A percentile compares a stretch with the other conserved stretches of the same genome.
These are phyloP conservation scores for Pelusios castaneus DNA, from an alignment of 2,113 vertebrate species.

Conservation along the genomic window DNA sequence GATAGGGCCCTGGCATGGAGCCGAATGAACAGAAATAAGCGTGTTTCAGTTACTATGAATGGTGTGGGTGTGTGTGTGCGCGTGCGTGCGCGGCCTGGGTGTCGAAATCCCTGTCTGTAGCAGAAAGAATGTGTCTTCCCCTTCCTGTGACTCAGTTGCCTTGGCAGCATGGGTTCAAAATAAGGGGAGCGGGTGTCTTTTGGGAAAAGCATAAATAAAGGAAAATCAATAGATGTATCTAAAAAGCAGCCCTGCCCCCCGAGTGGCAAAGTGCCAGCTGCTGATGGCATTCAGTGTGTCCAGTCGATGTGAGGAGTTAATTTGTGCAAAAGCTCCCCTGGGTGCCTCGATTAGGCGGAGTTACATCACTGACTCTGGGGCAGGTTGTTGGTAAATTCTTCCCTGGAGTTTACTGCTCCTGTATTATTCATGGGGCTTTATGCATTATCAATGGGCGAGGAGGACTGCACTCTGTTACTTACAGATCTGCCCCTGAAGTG, in stretches of 20 bases:
- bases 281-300: constrained; percentile 6
- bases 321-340: constrained; percentile 57
- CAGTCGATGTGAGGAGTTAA: constrained; percentile 52
- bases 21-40: background rate
- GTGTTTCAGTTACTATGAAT: background rate
- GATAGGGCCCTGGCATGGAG: background rate
- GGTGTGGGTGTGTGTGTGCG: too few species aligned
- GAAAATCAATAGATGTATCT: background rate
- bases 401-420: constrained; percentile 47
- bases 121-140: background rate
- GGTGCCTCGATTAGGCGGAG: constrained; percentile 34
- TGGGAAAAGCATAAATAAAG: fast-evolving
- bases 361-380: constrained; percentile 45
- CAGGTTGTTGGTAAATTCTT: constrained; percentile 56
- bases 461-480: constrained; percentile 52
- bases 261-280: background rate
- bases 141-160: background rate
- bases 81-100: too few species aligned
- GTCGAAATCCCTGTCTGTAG: background rate
- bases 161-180: background rate
- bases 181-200: background rate
- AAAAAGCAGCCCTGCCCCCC: background rate
- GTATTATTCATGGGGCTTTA: constrained; percentile 66
- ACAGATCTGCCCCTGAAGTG: background rate
- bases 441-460: constrained; percentile 65